Conservation (phyloP, 2,888 invertebrate species). For the Ganaspis brasiliensis region DNA sequence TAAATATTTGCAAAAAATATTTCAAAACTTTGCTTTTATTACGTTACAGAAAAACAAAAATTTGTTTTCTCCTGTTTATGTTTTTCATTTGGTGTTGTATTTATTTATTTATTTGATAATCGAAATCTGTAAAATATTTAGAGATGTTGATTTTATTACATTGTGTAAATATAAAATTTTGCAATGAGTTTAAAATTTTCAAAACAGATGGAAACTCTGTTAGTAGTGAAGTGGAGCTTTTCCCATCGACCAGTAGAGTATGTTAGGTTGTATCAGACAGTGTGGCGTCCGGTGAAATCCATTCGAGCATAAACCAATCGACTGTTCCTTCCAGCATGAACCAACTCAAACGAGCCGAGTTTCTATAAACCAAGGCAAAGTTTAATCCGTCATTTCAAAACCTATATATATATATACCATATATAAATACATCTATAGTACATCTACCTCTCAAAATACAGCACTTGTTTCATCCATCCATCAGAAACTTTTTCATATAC, state of each 20-base stretch:
- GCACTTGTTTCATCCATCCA: not conserved
- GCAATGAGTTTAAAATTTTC: not conserved
- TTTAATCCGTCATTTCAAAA: constrained; percentile 35
- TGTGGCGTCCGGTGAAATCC: constrained; percentile 44
- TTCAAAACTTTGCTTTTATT: too few relatives aligned
- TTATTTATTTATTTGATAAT: too few relatives aligned
- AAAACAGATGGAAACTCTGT: constrained; percentile 37
- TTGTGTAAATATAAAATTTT: too few relatives aligned
- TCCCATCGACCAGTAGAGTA: constrained; percentile 27
- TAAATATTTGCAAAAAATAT: too few relatives aligned
- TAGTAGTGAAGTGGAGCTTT: constrained; percentile 36
- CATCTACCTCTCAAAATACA: not conserved
- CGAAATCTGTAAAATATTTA: not conserved
- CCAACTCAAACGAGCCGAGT: constrained; percentile 38
- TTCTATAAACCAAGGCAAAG: constrained; percentile 33
- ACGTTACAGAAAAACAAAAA: too few relatives aligned
- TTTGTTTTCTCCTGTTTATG: too few relatives aligned
- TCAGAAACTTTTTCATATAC: not conserved
- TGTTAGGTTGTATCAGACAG: constrained; percentile 40
- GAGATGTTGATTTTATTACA: too few relatives aligned
- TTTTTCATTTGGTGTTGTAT: too few relatives aligned
- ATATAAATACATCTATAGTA: too few relatives aligned
- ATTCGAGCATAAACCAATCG: constrained; percentile 43
- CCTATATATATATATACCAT: too few relatives aligned
- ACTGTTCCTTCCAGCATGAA: constrained; percentile 37